Percentiles rank a stretch among this genome's conserved stretches.
Evolutionary conservation across 2,113 vertebrate species (phyloP).

Genomic region (Centrocercus urophasianus): DNA sequence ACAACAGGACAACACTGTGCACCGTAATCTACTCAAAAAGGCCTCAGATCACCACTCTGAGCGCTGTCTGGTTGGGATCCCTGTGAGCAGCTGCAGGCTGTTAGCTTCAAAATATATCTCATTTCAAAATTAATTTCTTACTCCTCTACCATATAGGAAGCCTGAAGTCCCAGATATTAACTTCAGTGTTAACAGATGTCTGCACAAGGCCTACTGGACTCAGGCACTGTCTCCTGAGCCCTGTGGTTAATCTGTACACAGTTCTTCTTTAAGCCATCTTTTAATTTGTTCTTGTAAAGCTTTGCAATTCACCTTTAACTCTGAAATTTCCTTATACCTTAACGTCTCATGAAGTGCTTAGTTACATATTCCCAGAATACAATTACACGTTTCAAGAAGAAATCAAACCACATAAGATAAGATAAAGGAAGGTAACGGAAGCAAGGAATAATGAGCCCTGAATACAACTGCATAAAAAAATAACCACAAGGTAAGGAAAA

Average conservation of each 20-base stretch:
- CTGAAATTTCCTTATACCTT: neutral
- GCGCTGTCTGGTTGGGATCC: neutral
- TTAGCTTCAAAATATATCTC: neutral
- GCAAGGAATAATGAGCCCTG: neutral
- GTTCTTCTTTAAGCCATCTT: neutral
- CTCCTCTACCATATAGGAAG: neutral
- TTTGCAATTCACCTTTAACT: slow-evolving; percentile 34
- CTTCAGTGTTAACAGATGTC: neutral
- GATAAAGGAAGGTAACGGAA: neutral
- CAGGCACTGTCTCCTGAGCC: neutral
- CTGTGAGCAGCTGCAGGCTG: fast-evolving
- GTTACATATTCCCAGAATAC: neutral
- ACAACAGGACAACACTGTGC: neutral
- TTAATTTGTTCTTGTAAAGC: neutral
- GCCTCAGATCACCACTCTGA: fast-evolving
- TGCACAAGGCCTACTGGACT: neutral
- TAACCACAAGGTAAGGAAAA: neutral
- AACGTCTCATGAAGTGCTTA: neutral
- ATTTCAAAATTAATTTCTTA: neutral
- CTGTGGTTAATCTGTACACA: neutral
- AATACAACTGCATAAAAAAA: neutral
- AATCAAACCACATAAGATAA: neutral
- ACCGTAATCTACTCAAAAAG: neutral
- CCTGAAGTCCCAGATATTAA: neutral
- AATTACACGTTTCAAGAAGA: neutral